These are phyloP conservation scores for Rhabdornis inornatus DNA, from an alignment of 2,113 vertebrate species.

Conservation along the genomic window DNA sequence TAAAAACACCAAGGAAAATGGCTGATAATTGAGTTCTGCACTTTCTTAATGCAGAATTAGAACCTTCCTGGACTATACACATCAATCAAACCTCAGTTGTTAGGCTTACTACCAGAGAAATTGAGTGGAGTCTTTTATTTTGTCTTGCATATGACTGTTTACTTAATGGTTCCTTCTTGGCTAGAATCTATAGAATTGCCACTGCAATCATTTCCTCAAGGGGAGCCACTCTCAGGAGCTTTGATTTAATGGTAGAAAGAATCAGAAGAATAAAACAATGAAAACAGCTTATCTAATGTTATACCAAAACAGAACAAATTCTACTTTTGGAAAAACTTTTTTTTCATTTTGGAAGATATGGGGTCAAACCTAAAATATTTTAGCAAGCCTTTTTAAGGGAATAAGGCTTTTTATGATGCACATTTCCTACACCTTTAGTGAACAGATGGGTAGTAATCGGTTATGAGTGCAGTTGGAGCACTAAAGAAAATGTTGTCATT, in stretches of 20 bases:
- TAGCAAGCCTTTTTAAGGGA: neutral
- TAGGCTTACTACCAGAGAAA: neutral
- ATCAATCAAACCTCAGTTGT: neutral
- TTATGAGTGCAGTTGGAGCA: constrained; percentile 49
- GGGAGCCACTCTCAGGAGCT: neutral
- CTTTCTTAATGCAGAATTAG: neutral
- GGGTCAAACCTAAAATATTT: neutral
- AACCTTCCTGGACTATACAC: neutral
- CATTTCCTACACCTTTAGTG: constrained; percentile 1
- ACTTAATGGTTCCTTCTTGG: neutral
- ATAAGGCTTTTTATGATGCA: constrained; percentile 13
- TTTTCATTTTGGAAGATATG: neutral
- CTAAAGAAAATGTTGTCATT: constrained; percentile 59
- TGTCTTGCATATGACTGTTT: neutral
- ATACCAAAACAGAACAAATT: neutral
- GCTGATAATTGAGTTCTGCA: neutral
- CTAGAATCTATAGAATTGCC: neutral
- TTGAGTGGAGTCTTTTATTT: neutral
- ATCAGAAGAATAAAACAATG: neutral
- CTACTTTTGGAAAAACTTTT: neutral
- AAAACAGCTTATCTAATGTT: neutral
- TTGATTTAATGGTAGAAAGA: neutral
- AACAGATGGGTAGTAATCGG: constrained; percentile 72
- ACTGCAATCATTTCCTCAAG: neutral
- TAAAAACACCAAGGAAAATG: neutral